Conservation (phyloP, 1,140 invertebrate species). For the Papilio helenus region DNA sequence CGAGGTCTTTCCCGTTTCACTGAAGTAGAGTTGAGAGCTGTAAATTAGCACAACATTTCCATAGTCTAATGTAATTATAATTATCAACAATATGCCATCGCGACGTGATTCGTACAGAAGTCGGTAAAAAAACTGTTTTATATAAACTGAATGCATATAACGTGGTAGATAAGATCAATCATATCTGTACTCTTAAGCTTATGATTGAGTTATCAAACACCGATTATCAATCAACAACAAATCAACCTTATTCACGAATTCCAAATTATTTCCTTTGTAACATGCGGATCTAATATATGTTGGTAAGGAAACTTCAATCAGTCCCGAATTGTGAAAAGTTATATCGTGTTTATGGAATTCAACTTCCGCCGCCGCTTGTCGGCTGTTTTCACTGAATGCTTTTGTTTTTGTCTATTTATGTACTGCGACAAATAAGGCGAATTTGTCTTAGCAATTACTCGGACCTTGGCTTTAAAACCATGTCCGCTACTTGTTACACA, state of each 20-base stretch:
- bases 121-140: background rate
- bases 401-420: conserved; percentile 38
- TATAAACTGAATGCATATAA: background rate
- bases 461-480: conserved; percentile 49
- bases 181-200: conserved; percentile 27
- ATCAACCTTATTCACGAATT: conserved; percentile 14
- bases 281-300: background rate
- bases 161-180: conserved; percentile 6
- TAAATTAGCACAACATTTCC: background rate
- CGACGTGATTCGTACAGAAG: background rate
- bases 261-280: background rate
- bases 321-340: background rate
- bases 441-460: conserved; percentile 49
- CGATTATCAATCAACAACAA: conserved; percentile 21
- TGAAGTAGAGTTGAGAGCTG: background rate
- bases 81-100: background rate
- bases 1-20: background rate
- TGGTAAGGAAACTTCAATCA: background rate
- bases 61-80: background rate
- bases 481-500: conserved; percentile 37
- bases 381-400: background rate
- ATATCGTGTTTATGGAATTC: background rate
- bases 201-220: conserved; percentile 20
- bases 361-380: background rate
- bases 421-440: conserved; percentile 41